Evolutionary conservation across 1,140 invertebrate species (phyloP), one percentile per base, ranked within the genome.

Genomic region (Chironomus striatipennis): DNA sequence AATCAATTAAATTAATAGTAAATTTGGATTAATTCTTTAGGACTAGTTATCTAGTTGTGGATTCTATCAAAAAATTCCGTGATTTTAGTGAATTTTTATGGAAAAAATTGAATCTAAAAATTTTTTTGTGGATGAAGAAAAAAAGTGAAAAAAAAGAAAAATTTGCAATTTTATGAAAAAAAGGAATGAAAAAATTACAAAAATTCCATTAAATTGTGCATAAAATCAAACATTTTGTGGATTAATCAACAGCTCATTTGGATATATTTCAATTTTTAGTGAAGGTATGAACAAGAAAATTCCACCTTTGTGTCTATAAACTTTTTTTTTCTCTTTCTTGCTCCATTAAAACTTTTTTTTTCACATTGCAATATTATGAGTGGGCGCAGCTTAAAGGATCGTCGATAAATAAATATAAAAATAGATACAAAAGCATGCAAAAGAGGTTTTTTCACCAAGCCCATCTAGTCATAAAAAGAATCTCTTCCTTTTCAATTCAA

Each of bases 1-100:
- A 70, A 70, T 70, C 65, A 70, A 70, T 70, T 70, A 70, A 70
- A 70, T 70, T 70, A 21, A 18, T 70, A 21, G 65, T 20, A 70
- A 70, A 70, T 70, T 70, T 70, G 18, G 7, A n/a, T 10, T 70
- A 21, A 70, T 18, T 20, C 65, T 5, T 21, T 20, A 21, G 65
- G 4, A 70, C 18, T 18, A 57, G 7, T 70, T 17, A 17, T 6
- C 65, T 18, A 70, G 65, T 18, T 9, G 9, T 70, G 17, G 18
- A 70, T 18, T 70, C 7, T 20, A 21, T 17, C 18, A n/a, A 5
- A 15, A 20, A 18, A 70, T 10, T 18, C 8, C 18, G 17, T 17
- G 18, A 18, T 70, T 70, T 20, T 20, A 70, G 65, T 21, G 65
- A 9, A n/a, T 57, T 57, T 57, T 15, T 9, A 21, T 20, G 20